Base-by-base conservation (phyloP, 2,888 invertebrate genomes). In the Proisotoma minuta region DNA sequence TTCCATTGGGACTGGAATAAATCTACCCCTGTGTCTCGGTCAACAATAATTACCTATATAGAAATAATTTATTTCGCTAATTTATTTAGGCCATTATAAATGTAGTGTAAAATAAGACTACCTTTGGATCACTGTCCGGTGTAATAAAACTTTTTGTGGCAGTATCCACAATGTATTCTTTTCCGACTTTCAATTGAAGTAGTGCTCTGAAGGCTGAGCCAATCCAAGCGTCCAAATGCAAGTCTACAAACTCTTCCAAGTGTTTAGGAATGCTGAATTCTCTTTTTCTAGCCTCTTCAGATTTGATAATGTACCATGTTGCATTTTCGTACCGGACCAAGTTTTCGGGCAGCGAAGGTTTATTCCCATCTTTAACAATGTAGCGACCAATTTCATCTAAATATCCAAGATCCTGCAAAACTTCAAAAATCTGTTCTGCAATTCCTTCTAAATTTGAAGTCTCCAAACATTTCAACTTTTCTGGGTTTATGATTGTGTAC, bases 31-130 rank as follows among this genome's bases (percentile, higher is more conserved):
- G 49, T 49, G 23, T 49, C 49, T 24, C n/a, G 22, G 22, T 49
- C 26, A 23, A 49, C 23, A 49, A 49, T 49, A 5, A 49, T 49
- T n/a, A n/a, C n/a, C n/a, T n/a, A n/a, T n/a, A n/a, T n/a, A n/a
- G n/a, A n/a, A n/a, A n/a, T n/a, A n/a, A n/a, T n/a, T n/a, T n/a
- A n/a, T n/a, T n/a, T n/a, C n/a, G n/a, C n/a, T n/a, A n/a, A n/a
- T n/a, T n/a, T n/a, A n/a, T n/a, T n/a, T n/a, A n/a, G n/a, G n/a
- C n/a, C n/a, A n/a, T n/a, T n/a, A n/a, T n/a, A n/a, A n/a, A n/a
- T n/a, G n/a, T n/a, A n/a, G n/a, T n/a, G n/a, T n/a, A n/a, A n/a
- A n/a, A n/a, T n/a, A n/a, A n/a, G n/a, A n/a, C n/a, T 23, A 49
- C 49, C 12, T 22, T 49, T 49, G 49, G 49, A 49, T 23, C 22